Percentiles rank a stretch among this genome's conserved stretches.
Evolutionary conservation across 64 coral and sea anemone genomes (phyloP).

Genomic region (Actinia tenebrosa): DNA sequence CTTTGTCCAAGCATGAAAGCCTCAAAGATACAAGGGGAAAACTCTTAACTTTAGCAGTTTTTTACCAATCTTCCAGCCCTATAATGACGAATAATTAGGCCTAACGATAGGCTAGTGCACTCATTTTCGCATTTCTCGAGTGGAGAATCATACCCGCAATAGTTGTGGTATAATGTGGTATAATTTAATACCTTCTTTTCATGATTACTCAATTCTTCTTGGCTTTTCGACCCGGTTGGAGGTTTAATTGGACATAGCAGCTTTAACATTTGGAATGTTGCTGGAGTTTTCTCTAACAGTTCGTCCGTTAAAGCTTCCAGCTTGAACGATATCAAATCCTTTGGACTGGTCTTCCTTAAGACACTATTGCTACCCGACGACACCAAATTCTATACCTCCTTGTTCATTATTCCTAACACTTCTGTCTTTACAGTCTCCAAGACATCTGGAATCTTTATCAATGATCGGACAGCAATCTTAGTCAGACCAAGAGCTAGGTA

Average conservation of each 20-base stretch:
- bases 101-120: constrained; percentile 43
- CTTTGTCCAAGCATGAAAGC: too few relatives aligned
- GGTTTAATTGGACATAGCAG: constrained; percentile 30
- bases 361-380: constrained; percentile 3
- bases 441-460: neutral
- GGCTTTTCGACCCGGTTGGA: neutral
- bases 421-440: neutral
- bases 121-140: constrained; percentile 26
- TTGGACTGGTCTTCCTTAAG: constrained; percentile 13
- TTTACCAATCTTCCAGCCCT: constrained; percentile 29
- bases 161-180: neutral
- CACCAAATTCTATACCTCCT: constrained; percentile 31
- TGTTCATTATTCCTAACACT: constrained; percentile 18
- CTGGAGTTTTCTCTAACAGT: constrained; percentile 39
- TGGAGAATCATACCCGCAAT: constrained; percentile 46
- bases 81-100: constrained; percentile 27
- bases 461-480: neutral
- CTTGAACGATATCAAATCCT: constrained; percentile 33
- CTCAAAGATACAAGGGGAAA: too few relatives aligned
- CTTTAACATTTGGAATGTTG: constrained; percentile 38
- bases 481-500: constrained; percentile 4
- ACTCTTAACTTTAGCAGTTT: too few relatives aligned
- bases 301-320: constrained; percentile 28
- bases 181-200: constrained; percentile 6
- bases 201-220: neutral